These are phyloP conservation scores for Rana temporaria DNA, from an alignment of 2,113 vertebrate species.

Conservation along the genomic window DNA sequence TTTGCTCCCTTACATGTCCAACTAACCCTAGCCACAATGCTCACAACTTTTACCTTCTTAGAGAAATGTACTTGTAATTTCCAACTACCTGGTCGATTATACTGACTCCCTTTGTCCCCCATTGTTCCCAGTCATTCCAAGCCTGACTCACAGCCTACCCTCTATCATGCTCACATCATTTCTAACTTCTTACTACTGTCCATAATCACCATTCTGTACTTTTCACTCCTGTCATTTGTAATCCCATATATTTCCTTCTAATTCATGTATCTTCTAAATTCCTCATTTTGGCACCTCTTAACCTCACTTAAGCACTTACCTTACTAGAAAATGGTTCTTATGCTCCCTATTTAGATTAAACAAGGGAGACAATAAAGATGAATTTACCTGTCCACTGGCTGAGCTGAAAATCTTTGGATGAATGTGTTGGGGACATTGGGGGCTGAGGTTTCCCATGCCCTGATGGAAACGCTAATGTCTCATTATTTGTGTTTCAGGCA, in stretches of 20 bases:
- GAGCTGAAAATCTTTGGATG: constrained; percentile 31
- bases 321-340: neutral
- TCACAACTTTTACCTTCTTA: neutral
- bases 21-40: neutral
- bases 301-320: constrained; percentile 8
- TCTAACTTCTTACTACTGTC: neutral
- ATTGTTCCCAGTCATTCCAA: constrained; percentile 1
- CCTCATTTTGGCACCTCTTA: neutral
- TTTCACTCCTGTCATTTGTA: neutral
- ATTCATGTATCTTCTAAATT: neutral
- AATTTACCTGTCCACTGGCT: constrained; percentile 3
- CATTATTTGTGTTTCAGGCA: constrained; percentile 96
- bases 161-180: neutral
- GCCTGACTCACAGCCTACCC: constrained; percentile 3
- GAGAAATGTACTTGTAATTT: neutral
- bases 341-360: neutral
- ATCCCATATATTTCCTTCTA: neutral
- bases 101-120: neutral
- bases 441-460: constrained; percentile 59
- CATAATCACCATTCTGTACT: neutral
- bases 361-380: neutral
- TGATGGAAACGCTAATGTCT: constrained; percentile 88
- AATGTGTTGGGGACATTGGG: constrained; percentile 44
- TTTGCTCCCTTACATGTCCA: constrained; percentile 8
- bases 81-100: neutral